phyloP scores from a whole-genome alignment of 2,113 vertebrate species.

The Rhinoderma darwinii region DNA sequence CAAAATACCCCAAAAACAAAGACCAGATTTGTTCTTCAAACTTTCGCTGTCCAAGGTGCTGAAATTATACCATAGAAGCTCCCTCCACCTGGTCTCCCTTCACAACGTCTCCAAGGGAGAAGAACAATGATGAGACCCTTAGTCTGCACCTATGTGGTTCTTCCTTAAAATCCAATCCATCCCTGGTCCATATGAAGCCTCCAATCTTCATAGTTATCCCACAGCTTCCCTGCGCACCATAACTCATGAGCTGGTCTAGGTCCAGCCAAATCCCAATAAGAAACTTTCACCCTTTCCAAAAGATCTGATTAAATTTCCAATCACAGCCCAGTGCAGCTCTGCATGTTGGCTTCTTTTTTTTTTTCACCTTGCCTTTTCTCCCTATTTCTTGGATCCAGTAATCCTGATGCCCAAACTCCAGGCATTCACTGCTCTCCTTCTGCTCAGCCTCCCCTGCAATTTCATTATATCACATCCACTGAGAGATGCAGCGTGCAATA shows the following conservation, averaged over 20 bases:
- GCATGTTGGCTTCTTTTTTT: slow-evolving; percentile 79
- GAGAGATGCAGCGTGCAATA: slow-evolving; percentile 58
- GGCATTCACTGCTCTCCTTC: slow-evolving; percentile 66
- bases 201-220: slow-evolving; percentile 44
- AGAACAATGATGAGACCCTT: not conserved
- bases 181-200: slow-evolving; percentile 41
- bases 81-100: not conserved
- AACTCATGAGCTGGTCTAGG: slow-evolving; percentile 1
- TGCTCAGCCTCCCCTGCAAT: slow-evolving; percentile 74
- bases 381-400: slow-evolving; percentile 15
- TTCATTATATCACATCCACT: slow-evolving; percentile 73
- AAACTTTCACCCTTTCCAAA: slow-evolving; percentile 64
- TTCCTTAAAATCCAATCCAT: slow-evolving; percentile 61
- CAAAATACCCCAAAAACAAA: slow-evolving; percentile 49
- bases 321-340: slow-evolving; percentile 95
- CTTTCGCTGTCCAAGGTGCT: slow-evolving; percentile 69
- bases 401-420: slow-evolving; percentile 67
- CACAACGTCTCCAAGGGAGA: slow-evolving; percentile 13
- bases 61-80: not conserved
- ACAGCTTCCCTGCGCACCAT: slow-evolving; percentile 40
- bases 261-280: slow-evolving; percentile 63
- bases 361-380: not conserved
- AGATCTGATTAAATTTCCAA: slow-evolving; percentile 92
- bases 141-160: slow-evolving; percentile 58
- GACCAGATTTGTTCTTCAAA: slow-evolving; percentile 45